These are phyloP conservation scores for Steinernema khuongi DNA, from an alignment of 1,140 invertebrate species.

Conservation along the genomic window DNA sequence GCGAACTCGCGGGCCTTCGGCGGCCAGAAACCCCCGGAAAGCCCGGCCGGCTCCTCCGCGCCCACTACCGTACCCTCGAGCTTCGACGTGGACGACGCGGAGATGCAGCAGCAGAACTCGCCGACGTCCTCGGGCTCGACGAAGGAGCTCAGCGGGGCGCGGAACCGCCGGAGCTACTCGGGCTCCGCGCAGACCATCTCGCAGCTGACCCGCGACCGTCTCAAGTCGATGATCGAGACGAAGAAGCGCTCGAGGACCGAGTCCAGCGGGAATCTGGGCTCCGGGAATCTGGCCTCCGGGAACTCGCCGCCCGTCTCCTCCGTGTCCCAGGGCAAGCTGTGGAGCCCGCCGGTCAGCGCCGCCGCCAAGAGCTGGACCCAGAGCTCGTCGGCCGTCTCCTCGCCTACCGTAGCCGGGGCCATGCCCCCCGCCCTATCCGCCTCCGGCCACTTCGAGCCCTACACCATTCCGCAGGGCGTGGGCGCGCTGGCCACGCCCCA, in stretches of 20 bases:
- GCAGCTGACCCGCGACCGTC: conserved; percentile 46
- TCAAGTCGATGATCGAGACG: conserved; percentile 52
- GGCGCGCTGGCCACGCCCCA: conserved; percentile 17
- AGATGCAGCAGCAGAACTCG: conserved; percentile 5
- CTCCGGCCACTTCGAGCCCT: conserved; percentile 53
- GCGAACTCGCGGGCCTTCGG: neutral
- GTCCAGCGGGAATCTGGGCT: conserved; percentile 10
- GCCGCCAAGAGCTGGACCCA: neutral
- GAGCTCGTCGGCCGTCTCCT: neutral
- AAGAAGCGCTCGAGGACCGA: conserved; percentile 44
- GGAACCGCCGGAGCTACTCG: neutral
- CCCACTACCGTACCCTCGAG: neutral
- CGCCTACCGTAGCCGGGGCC: neutral
- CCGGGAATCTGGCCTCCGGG: neutral
- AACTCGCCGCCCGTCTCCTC: conserved; percentile 12
- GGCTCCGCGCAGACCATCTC: conserved; percentile 43
- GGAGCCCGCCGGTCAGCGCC: neutral
- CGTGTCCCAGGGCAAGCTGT: neutral
- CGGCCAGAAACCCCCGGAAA: too few relatives aligned
- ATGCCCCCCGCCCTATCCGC: neutral
- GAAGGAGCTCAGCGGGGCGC: neutral
- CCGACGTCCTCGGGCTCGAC: neutral
- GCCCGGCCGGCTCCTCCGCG: neutral
- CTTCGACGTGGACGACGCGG: neutral
- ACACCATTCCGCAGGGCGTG: conserved; percentile 40